phyloP scores from a whole-genome alignment of 2,113 vertebrate genomes.

The Thamnophis sirtalis region DNA sequence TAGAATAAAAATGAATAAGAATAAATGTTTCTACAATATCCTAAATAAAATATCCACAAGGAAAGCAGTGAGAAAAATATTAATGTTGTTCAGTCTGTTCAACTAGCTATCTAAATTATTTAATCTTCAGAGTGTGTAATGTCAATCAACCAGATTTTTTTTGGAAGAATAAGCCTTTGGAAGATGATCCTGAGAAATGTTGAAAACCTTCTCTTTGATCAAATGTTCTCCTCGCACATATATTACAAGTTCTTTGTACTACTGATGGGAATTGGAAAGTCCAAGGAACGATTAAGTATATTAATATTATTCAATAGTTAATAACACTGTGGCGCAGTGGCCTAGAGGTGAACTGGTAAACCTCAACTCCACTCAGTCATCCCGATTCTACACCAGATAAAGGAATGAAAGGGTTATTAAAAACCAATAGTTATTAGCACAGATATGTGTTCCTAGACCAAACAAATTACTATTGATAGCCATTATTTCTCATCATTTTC shows the following conservation, averaged over 20 bases:
- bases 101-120: not conserved
- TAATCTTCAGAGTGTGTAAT: not conserved
- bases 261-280: not conserved
- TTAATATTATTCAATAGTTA: not conserved
- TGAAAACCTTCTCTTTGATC: not conserved
- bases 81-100: not conserved
- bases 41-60: not conserved
- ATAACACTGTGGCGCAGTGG: not conserved
- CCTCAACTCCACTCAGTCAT: not conserved
- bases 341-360: not conserved
- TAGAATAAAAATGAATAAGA: not conserved
- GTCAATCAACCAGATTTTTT: not conserved
- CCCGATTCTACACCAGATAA: not conserved
- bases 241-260: not conserved
- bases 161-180: not conserved
- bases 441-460: not conserved
- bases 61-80: not conserved
- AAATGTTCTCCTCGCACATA: no score
- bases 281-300: not conserved
- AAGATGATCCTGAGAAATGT: not conserved
- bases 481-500: not conserved
- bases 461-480: not conserved
- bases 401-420: not conserved
- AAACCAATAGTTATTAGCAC: not conserved
- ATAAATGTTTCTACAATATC: not conserved